These are phyloP conservation scores for Iphiclides podalirius DNA, from an alignment of 2,888 invertebrate genomes.

Conservation along the genomic window DNA sequence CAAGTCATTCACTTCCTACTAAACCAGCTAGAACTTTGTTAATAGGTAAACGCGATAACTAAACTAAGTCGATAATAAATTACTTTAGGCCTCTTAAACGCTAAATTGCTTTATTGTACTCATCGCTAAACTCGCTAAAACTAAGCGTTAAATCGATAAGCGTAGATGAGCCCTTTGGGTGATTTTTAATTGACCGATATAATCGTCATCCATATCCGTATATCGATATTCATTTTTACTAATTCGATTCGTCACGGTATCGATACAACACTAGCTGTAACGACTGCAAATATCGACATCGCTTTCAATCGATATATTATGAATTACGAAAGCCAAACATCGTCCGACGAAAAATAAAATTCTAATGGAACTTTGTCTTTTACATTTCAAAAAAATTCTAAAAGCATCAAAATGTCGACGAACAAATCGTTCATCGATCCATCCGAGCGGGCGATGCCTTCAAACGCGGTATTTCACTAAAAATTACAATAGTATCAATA, in stretches of 20 bases:
- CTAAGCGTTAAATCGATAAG: constrained; percentile 30
- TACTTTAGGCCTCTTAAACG: constrained; percentile 48
- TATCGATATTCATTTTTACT: background rate
- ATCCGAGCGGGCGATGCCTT: constrained; percentile 6
- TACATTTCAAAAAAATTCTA: background rate
- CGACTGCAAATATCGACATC: too few relatives aligned
- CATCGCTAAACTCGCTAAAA: constrained; percentile 45
- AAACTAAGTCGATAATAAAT: constrained; percentile 39
- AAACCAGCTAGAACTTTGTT: constrained; percentile 10
- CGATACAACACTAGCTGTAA: background rate
- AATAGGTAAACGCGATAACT: background rate
- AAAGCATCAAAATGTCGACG: constrained; percentile 1
- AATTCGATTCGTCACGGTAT: background rate
- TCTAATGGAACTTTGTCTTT: background rate
- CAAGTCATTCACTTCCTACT: constrained; percentile 13
- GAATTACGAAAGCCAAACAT: background rate
- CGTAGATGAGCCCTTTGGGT: constrained; percentile 11
- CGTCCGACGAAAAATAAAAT: background rate
- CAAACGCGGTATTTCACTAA: constrained; percentile 3
- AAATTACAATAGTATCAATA: constrained; percentile 29
- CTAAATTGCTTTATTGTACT: constrained; percentile 70
- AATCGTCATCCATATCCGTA: constrained; percentile 3
- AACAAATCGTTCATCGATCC: constrained; percentile 7
- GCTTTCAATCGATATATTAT: background rate
- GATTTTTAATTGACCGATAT: background rate